These are phyloP conservation scores for Lampris megalopsis DNA, from an alignment of 2,113 vertebrate species.

Conservation along the genomic window DNA sequence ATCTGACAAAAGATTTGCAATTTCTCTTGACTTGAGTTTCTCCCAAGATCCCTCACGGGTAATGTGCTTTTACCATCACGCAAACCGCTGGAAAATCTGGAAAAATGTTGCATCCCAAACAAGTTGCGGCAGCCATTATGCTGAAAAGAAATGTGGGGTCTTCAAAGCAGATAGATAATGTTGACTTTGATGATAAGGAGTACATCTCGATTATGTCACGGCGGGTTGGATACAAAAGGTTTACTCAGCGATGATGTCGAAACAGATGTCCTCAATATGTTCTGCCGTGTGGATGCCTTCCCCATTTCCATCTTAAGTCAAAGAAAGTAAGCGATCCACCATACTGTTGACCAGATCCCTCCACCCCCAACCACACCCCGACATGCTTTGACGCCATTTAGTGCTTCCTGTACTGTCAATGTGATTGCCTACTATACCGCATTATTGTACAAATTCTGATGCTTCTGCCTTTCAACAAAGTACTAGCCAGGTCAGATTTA, in stretches of 20 bases:
- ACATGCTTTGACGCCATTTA: slow-evolving; percentile 20
- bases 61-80: slow-evolving; percentile 46
- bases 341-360: slow-evolving; percentile 23
- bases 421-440: slow-evolving; percentile 9
- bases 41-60: slow-evolving; percentile 29
- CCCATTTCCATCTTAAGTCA: slow-evolving; percentile 56
- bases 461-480: background rate
- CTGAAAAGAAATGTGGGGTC: slow-evolving; percentile 38
- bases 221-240: slow-evolving; percentile 45
- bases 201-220: slow-evolving; percentile 51
- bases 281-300: slow-evolving; percentile 47
- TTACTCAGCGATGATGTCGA: slow-evolving; percentile 47
- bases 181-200: slow-evolving; percentile 52
- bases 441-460: slow-evolving; percentile 18
- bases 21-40: slow-evolving; percentile 51
- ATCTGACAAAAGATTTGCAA: slow-evolving; percentile 43
- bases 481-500: background rate
- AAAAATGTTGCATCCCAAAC: slow-evolving; percentile 39
- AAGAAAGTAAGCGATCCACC: slow-evolving; percentile 22
- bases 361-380: background rate
- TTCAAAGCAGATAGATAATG: slow-evolving; percentile 58
- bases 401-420: background rate
- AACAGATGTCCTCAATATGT: slow-evolving; percentile 64
- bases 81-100: slow-evolving; percentile 51
- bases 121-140: slow-evolving; percentile 20